A percentile compares a stretch with the other conserved stretches of the same genome.
Evolutionary conservation across 2,888 invertebrate genomes (phyloP).

Genomic region (Cantharis lateralis): DNA sequence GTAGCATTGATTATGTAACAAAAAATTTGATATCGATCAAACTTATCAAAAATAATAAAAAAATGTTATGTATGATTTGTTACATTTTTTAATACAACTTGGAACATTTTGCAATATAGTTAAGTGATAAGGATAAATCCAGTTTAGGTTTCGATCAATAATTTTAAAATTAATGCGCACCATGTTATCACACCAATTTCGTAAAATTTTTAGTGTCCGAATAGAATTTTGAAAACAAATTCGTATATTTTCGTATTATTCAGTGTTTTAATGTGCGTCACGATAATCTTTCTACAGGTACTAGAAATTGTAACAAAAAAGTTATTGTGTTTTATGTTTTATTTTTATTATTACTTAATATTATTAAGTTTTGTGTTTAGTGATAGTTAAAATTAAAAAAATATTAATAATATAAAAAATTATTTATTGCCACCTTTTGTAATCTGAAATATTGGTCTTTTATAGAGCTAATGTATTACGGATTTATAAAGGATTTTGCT

Average conservation of each 20-base stretch:
- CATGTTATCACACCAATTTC: slow-evolving; percentile 51
- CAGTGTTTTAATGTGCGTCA: slow-evolving; percentile 66
- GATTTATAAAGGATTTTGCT: slow-evolving; percentile 45
- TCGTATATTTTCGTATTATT: slow-evolving; percentile 65
- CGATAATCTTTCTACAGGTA: slow-evolving; percentile 56
- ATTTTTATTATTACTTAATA: neutral
- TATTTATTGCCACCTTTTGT: slow-evolving; percentile 33
- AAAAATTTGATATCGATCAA: neutral
- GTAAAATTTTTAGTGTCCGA: slow-evolving; percentile 41
- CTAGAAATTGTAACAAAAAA: slow-evolving; percentile 49
- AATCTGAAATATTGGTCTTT: slow-evolving; percentile 46
- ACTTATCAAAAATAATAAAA: neutral
- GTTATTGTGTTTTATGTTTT: neutral
- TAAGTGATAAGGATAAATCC: slow-evolving; percentile 11
- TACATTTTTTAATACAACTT: slow-evolving; percentile 4
- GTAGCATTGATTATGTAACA: slow-evolving; percentile 8
- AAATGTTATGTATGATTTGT: slow-evolving; percentile 10
- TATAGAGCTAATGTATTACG: slow-evolving; percentile 48
- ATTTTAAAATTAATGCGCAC: slow-evolving; percentile 45
- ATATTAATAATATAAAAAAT: slow-evolving; percentile 10
- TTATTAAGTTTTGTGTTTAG: slow-evolving; percentile 14
- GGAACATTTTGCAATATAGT: slow-evolving; percentile 13
- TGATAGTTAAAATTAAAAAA: slow-evolving; percentile 1
- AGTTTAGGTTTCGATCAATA: slow-evolving; percentile 14
- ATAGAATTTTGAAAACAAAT: slow-evolving; percentile 45